Base-by-base conservation (phyloP, 2,113 vertebrate species). In the Pampusana beccarii region DNA sequence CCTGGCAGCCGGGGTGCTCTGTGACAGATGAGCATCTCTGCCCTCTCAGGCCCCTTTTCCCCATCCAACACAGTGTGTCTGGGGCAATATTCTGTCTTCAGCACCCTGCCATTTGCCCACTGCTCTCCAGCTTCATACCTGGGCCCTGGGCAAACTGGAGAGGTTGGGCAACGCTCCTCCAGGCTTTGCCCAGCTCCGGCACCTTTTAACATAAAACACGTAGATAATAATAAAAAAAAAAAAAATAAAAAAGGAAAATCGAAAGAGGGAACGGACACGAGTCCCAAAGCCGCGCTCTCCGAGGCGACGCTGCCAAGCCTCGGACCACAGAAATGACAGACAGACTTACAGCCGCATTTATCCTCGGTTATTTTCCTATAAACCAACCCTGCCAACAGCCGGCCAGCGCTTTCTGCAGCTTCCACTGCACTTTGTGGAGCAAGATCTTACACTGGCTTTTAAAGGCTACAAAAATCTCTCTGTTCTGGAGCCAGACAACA, bases 401-500 rank as follows among this genome's bases (percentile, higher is more conserved):
- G 67, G 90, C 88, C 92, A 97, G 91, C 10, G 13, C 92, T 90
- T 98, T 96, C 91, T 97, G 92, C 87, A 96, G 95, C 95, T 97
- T 93, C 87, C 81, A 88, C 34, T 42, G 93, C 92, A 94, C 96
- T 97, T 96, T 73, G 90, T 82, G 88, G 82, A 97, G 95, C 54
- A 87, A 96, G 92, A 92, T 87, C 90, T 86, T 85, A 81, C 64
- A 17, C 80, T 65, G 34, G 64, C 57, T 95, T 97, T 88, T 94
- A 95, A 95, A 92, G 83, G 61, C 87, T 92, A 93, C 82, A 92
- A 95, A 95, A 97, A 93, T 95, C 62, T 94, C 92, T 88, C 80
- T 96, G 83, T 92, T 96, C 93, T 26, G 29, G 74, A 97, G 96
- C 96, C 95, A 97, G 92, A 93, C 90, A 95, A 96, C 71, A 95